Evolutionary conservation across 2,797 vertebrate genomes (phyloP), one percentile per base, ranked within the genome.

Genomic region (Myotis vivesi): DNA sequence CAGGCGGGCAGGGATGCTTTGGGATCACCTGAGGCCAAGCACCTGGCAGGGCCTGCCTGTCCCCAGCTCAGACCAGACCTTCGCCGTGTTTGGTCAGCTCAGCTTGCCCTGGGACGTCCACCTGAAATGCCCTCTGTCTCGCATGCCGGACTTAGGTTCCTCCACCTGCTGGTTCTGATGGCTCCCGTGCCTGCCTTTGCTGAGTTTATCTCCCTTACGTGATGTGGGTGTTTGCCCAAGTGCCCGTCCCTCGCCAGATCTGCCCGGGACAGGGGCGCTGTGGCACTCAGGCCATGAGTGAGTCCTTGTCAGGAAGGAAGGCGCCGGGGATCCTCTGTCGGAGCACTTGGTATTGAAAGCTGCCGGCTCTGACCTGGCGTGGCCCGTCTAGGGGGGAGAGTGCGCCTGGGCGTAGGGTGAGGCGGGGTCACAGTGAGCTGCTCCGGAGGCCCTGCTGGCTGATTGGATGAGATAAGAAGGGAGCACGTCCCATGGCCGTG

Each of bases 381-480:
- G 94, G 96, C 57, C 59, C 3, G 1, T 91, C 59, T 90, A 7
- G 51, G 89, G 5, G 17, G 38, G 75, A 51, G 68, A 44, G 75
- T 8, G 12, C 46, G 25, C 20, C 51, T 16, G 8, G 23, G 33
- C 28, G 16, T 16, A 5, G 72, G 73, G 38, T 73, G 73, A 77
- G n/a, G 15, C 64, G 38, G 53, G 79, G 90, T 77, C 76, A 53
- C 33, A 1, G 62, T 7, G 62, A 92, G 53, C 79, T 62, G 53
- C 73, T 64, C 20, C 36, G 55, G 76, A 86, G 73, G 33, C 19
- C n/a, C 22, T 62, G 22, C 73, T 83, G 82, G 88, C 72, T 36
- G 51, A 75, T n/a, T 33, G 57, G 89, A 53, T 82, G 33, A 38
- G 84, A 95, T 95, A 89, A 94, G 64, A 76, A 81, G 68, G 73